These are phyloP conservation scores for Thamnophis sirtalis DNA, from an alignment of 2,113 vertebrate genomes.

Conservation along the genomic window DNA sequence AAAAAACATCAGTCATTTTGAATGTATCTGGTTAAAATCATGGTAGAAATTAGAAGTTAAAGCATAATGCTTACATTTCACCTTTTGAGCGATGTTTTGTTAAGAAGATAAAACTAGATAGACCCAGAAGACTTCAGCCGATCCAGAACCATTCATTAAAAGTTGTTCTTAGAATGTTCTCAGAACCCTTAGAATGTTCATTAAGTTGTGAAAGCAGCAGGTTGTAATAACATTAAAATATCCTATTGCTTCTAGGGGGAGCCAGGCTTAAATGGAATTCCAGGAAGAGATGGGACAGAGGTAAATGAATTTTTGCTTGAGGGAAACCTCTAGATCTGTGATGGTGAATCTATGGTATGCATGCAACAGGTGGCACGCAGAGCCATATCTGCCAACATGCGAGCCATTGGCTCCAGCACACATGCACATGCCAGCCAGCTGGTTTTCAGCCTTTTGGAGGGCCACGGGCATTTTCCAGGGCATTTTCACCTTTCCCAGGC, in stretches of 20 bases:
- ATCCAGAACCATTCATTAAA: neutral
- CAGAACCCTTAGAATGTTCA: neutral
- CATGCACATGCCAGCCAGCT: too few relatives aligned
- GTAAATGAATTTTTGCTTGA: constrained; percentile 61
- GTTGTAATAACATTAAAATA: neutral
- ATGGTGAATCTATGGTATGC: too few relatives aligned
- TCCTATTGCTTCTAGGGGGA: constrained; percentile 73
- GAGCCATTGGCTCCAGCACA: too few relatives aligned
- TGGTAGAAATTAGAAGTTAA: neutral
- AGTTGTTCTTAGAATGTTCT: neutral
- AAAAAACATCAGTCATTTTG: neutral
- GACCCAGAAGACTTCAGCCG: neutral
- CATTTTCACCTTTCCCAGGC: too few relatives aligned
- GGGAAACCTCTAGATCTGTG: neutral
- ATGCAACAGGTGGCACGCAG: too few relatives aligned
- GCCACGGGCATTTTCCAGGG: too few relatives aligned
- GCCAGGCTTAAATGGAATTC: constrained; percentile 78
- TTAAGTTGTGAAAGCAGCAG: neutral
- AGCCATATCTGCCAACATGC: too few relatives aligned
- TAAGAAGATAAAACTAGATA: neutral
- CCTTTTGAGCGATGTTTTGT: neutral
- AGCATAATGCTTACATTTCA: neutral
- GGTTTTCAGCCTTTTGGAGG: too few relatives aligned
- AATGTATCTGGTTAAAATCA: neutral
- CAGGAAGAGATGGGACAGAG: constrained; percentile 80